Evolutionary conservation across 2,888 invertebrate genomes (phyloP).

Genomic region (Lithodes maja): DNA sequence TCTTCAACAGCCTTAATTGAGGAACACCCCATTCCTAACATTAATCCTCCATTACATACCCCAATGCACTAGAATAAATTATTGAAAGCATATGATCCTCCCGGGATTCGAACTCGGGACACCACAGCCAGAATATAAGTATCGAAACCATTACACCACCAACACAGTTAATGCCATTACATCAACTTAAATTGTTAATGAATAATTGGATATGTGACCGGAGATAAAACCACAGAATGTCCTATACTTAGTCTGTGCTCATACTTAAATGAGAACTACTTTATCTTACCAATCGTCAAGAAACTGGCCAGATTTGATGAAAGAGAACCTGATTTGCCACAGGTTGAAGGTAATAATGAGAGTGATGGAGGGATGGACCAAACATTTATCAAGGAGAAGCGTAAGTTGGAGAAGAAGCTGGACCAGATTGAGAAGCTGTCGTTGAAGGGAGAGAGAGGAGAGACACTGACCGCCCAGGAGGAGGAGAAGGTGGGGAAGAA

Average conservation of each 20-base stretch:
- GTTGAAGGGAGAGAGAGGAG: not conserved
- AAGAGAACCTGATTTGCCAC: not conserved
- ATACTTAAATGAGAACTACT: not conserved
- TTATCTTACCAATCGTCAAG: not conserved
- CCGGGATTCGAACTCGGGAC: too few species aligned
- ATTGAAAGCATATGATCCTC: too few species aligned
- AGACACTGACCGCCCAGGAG: not conserved
- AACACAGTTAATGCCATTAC: too few species aligned
- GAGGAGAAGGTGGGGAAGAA: not conserved
- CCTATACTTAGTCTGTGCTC: not conserved
- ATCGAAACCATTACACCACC: too few species aligned
- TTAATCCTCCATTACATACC: too few species aligned
- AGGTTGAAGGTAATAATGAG: not conserved
- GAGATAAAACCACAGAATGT: too few species aligned
- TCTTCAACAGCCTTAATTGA: too few species aligned
- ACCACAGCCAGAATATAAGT: too few species aligned
- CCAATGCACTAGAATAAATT: too few species aligned
- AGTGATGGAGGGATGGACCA: not conserved
- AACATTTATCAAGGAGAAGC: constrained; percentile 5
- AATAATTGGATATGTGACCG: too few species aligned
- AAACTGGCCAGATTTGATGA: not conserved
- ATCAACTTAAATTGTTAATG: too few species aligned
- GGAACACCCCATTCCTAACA: too few species aligned
- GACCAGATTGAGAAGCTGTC: not conserved
- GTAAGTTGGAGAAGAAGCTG: not conserved